Evolutionary conservation across 2,888 invertebrate genomes (phyloP).

Genomic region (Trilocha varians): DNA sequence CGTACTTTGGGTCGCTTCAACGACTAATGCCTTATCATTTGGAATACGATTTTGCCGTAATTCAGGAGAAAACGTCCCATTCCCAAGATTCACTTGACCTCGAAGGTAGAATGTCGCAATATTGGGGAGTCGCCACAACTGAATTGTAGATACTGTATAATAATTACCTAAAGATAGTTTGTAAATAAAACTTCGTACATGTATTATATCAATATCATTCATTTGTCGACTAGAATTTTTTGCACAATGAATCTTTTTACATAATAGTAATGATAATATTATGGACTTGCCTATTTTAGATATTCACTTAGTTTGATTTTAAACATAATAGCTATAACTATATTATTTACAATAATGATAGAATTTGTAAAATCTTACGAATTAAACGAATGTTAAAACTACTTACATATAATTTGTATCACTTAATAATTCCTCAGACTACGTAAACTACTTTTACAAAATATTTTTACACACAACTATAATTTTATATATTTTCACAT

Average conservation of each 20-base stretch:
- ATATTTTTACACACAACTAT: neutral
- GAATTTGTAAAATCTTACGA: neutral
- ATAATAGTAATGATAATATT: constrained; percentile 19
- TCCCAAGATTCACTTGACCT: constrained; percentile 83
- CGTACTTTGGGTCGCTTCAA: constrained; percentile 89
- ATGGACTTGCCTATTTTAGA: constrained; percentile 51
- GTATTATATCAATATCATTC: constrained; percentile 59
- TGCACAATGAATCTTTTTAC: constrained; percentile 56
- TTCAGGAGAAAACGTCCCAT: constrained; percentile 81
- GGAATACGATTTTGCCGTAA: constrained; percentile 88
- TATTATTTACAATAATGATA: constrained; percentile 3
- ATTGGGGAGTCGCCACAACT: constrained; percentile 92
- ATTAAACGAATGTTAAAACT: neutral
- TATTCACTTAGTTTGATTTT: constrained; percentile 20
- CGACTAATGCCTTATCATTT: constrained; percentile 86
- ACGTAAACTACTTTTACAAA: neutral
- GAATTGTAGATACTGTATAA: constrained; percentile 74
- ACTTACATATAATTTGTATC: constrained; percentile 2
- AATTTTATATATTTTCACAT: neutral
- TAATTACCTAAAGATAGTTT: constrained; percentile 20
- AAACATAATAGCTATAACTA: constrained; percentile 10
- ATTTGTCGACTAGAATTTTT: constrained; percentile 69
- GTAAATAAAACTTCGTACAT: constrained; percentile 64
- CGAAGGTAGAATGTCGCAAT: constrained; percentile 89
- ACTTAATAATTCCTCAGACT: constrained; percentile 1